Conservation (phyloP, 92 coral and sea anemone genomes). For the Pocillopora grandis region DNA sequence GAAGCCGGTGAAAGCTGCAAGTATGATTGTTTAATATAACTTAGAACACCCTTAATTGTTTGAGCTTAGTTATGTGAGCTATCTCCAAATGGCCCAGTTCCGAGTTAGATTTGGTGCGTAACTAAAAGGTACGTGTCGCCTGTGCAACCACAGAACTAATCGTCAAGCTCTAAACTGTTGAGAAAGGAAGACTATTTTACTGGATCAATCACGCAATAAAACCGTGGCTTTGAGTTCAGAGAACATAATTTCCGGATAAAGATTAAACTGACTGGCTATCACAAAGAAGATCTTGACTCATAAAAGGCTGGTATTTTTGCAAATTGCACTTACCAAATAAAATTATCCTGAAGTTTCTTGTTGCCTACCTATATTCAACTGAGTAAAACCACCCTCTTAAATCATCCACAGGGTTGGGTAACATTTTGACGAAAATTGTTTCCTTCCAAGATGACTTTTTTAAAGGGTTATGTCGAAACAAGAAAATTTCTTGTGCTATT, state of each 20-base stretch:
- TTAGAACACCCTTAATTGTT: not conserved
- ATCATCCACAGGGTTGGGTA: not conserved
- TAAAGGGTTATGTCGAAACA: not conserved
- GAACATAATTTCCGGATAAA: slow-evolving; percentile 27
- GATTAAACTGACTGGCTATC: slow-evolving; percentile 13
- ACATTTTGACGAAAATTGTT: too few relatives aligned
- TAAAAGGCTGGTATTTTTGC: slow-evolving; percentile 5
- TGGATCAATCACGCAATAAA: slow-evolving; percentile 18
- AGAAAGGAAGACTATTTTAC: not conserved
- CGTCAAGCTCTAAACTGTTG: not conserved
- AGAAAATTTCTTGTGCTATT: not conserved
- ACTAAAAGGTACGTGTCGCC: not conserved
- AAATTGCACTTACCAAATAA: not conserved
- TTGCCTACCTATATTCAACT: not conserved
- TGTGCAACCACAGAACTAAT: not conserved
- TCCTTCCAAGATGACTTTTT: not conserved
- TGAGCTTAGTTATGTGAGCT: not conserved
- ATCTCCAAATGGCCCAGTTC: not conserved
- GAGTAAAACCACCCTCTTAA: not conserved
- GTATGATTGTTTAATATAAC: not conserved
- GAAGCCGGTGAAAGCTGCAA: not conserved
- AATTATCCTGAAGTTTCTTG: not conserved
- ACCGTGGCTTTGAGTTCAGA: slow-evolving; percentile 8
- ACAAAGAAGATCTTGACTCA: not conserved
- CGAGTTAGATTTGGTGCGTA: not conserved